Base-by-base conservation (phyloP, 1,140 invertebrate species). In the Odontomachus brunneus region DNA sequence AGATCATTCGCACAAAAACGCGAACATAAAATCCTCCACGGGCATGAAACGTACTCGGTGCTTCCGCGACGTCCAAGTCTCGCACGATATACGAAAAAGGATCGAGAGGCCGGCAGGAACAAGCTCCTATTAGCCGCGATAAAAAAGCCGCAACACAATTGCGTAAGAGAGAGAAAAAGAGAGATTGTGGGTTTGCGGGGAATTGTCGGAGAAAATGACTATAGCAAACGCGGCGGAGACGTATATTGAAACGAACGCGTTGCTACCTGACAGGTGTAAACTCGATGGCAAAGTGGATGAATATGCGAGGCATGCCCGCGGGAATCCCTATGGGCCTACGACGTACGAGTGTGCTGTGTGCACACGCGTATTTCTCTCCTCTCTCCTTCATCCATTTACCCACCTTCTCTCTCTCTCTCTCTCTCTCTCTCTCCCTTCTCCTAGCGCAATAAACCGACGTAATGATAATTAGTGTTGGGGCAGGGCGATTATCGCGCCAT, bases 221-320 rank as follows among this genome's bases (percentile, higher is more conserved):
- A n/a, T n/a, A 29, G 38, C n/a, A 22, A 51, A 67, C n/a, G 48
- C n/a, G 51, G 78, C 0, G 51, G 48, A 85, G 53, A 57, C 29
- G 17, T 51, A 11, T 63, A 59, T 26, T 51, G 71, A 60, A 63
- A 83, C 48, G 55, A 80, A 65, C 26, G 19, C 73, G 62, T 73
- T 83, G 65, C 22, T 69, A 44, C 33, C 33, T 24, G 66, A 55
- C 86, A 80, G 73, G 82, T 88, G 85, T 84, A 87, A 88, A 88
- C 73, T 69, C 69, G 67, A 67, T 87, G 67, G 82, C 82, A 81
- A 87, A 87, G 53, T 84, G 82, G n/a, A 80, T 88, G 86, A 88
- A 88, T 87, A 88, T 84, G 82, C 82, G 67, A 66, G 22, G 57
- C 51, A 65, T 71, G 29, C 69, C 29, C 48, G 73, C 63, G 67